A percentile compares a stretch with the other conserved stretches of the same genome.
Conservation (phyloP, 2,888 invertebrate genomes). For the Dryocosmus kuriphilus region DNA sequence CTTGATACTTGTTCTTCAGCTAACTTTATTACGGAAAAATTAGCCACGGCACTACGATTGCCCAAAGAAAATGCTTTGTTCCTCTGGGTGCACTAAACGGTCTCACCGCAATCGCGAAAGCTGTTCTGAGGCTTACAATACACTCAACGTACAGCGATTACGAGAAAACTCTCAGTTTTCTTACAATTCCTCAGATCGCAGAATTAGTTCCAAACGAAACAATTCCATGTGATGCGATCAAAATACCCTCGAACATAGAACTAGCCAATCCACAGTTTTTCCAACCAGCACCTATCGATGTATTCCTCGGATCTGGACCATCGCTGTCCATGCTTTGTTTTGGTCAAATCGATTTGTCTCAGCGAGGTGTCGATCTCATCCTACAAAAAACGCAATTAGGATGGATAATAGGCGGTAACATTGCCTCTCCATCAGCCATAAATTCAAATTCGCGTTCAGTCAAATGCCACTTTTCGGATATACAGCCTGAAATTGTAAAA, state of each 20-base stretch:
- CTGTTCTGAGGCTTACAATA: constrained; percentile 38
- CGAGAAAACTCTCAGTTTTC: constrained; percentile 6
- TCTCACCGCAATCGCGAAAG: constrained; percentile 40
- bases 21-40: constrained; percentile 49
- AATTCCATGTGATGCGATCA: constrained; percentile 40
- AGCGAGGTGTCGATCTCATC: constrained; percentile 40
- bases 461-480: neutral
- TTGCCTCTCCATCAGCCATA: constrained; percentile 2
- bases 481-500: neutral
- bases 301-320: constrained; percentile 48
- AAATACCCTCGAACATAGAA: constrained; percentile 45
- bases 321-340: constrained; percentile 49
- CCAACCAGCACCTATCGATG: constrained; percentile 43
- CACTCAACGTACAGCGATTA: constrained; percentile 36
- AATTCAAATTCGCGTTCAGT: neutral
- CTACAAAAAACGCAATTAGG: constrained; percentile 54
- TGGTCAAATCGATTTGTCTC: constrained; percentile 49
- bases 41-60: constrained; percentile 42
- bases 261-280: constrained; percentile 55
- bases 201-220: neutral
- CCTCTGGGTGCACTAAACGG: constrained; percentile 47
- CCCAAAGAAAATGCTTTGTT: constrained; percentile 34
- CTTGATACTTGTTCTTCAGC: too few species aligned
- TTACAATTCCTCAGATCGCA: constrained; percentile 6
- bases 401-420: constrained; percentile 50